A percentile compares a stretch with the other conserved stretches of the same genome.
Evolutionary conservation across 2,888 invertebrate species (phyloP).

Genomic region (Machimus atricapillus): DNA sequence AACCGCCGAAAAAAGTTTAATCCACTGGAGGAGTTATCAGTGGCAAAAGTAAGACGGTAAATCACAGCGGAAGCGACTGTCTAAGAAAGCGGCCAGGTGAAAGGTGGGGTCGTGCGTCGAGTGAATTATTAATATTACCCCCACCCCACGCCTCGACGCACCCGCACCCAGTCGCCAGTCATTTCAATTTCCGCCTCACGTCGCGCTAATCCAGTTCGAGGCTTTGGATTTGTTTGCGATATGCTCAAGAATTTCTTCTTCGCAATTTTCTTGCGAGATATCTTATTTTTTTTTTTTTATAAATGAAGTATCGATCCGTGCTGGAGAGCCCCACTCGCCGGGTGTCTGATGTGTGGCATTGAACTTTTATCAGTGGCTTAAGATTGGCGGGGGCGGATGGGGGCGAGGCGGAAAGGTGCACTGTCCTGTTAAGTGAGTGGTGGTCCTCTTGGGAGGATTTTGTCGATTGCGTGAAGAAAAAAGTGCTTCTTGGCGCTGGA

Average conservation of each 20-base stretch:
- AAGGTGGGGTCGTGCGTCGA: background rate
- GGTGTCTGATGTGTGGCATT: constrained; percentile 35
- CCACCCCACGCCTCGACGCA: background rate
- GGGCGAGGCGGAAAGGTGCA: background rate
- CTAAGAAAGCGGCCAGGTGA: background rate
- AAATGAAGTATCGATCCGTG: constrained; percentile 16
- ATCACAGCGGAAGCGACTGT: background rate
- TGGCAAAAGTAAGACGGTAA: background rate
- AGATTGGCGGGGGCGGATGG: background rate
- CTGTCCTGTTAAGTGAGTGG: background rate
- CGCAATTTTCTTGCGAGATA: constrained; percentile 6
- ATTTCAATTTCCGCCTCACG: background rate
- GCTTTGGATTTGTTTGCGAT: constrained; percentile 11
- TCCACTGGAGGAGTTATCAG: background rate
- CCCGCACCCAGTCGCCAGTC: background rate
- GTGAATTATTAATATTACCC: constrained; percentile 16
- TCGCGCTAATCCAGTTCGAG: background rate
- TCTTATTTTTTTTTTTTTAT: background rate
- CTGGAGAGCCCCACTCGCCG: background rate
- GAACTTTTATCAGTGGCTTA: constrained; percentile 13
- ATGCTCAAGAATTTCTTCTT: constrained; percentile 21
- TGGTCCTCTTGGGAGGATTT: background rate
- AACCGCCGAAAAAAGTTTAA: background rate
- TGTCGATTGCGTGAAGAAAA: background rate
- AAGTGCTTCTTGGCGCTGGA: background rate